Evolutionary conservation across 2,797 vertebrate genomes (phyloP), one percentile per base, ranked within the genome.

Genomic region (Gymnothorax javanicus): DNA sequence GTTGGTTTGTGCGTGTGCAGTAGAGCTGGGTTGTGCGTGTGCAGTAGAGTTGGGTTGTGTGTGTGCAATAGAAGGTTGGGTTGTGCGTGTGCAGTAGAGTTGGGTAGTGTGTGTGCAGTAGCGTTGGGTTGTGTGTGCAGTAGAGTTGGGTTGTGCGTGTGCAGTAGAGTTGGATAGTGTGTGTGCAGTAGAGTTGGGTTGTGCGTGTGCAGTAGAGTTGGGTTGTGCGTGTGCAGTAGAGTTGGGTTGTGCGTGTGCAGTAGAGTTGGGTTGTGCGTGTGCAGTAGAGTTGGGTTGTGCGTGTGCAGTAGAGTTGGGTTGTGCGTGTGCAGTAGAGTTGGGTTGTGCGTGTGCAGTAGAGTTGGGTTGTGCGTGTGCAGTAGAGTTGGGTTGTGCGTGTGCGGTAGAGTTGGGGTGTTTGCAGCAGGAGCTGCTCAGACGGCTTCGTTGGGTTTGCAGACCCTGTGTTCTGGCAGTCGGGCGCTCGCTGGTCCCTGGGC

Each of bases 391-490:
- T 43, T 12, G 75, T 20, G 43, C 27, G 7, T n/a, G 75, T 52
- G 71, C 25, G 25, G n/a, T 6, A n/a, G n/a, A n/a, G 23, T 25
- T n/a, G 23, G 23, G 7, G n/a, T 8, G 25, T 12, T n/a, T 9
- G 71, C 2, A 1, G 71, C 20, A 33, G 71, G 54, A 5, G 50
- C 8, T 5, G 6, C 8, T 6, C 73, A 88, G 86, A 88, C 90
- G 88, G 90, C 88, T 89, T 90, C 88, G 89, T 90, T 88, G 86
- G 79, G 88, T 90, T 91, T 95, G 93, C 92, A 93, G 94, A 92
- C 60, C 75, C 69, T 88, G 87, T 91, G 93, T 95, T 92, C 94
- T 94, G 94, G 94, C 95, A 95, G 94, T 92, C 90, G 89, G 92
- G 91, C 91, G 93, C 92, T 88, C 90, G 86, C 87, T 87, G 90